Base-by-base conservation (phyloP, 2,888 invertebrate species). In the Netelia virgata region DNA sequence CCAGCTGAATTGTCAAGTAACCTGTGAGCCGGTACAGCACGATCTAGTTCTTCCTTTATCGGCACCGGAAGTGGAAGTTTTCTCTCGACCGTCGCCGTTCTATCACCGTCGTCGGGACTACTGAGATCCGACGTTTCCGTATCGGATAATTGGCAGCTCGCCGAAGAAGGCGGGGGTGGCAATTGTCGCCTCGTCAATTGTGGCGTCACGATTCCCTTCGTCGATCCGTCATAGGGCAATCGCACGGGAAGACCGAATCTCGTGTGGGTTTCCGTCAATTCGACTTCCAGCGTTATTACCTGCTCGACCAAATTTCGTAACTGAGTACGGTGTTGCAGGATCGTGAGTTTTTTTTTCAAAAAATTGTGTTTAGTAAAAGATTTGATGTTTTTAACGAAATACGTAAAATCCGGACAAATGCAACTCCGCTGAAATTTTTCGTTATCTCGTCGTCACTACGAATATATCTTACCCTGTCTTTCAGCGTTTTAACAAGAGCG, bases 1-100 rank as follows among this genome's bases (percentile, higher is more conserved):
- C 96, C 97, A 16, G 97, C 97, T 1, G 98, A 97, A 89, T 97
- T 97, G 94, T 99, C 98, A 70, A 99, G 95, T 86, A 98, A 95
- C 92, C 96, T 97, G 89, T 97, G 97, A 88, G 97, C 97, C 74
- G 98, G 98, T 83, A 98, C 97, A 0, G 97, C 97, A 87, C 96
- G 96, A 94, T 98, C 98, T 90, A 98, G 94, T 94, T 98, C 98
- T 91, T 97, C 93, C 75, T 93, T 93, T 5, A 93, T 91, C 1
- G 93, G 93, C 41, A 93, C 77, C 14, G 92, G 92, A 10, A 93
- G 86, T 0, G 96, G 96, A 76, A 96, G 92, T 90, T 96, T 97
- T 78, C 96, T 94, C 91, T 97, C 97, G 16, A 97, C 96, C 0
- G 97, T 97, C 20, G 96, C 96, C 23, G 96, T 96, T 92, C 96